These are phyloP conservation scores for Scomber scombrus DNA, from an alignment of 2,113 vertebrate species.

Conservation along the genomic window DNA sequence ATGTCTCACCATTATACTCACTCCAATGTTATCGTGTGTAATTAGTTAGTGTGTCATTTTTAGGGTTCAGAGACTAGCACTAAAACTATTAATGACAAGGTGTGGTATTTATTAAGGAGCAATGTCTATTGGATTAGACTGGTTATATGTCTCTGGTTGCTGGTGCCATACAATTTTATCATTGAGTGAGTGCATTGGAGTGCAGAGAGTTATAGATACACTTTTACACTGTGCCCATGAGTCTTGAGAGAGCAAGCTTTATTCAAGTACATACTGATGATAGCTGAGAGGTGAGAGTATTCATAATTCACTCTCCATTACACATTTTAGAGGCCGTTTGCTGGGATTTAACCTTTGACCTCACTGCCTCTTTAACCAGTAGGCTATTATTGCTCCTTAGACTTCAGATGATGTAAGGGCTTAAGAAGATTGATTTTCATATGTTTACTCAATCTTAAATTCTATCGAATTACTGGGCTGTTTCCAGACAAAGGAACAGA, in stretches of 20 bases:
- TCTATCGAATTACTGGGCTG: not conserved
- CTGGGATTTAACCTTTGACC: slow-evolving; percentile 6
- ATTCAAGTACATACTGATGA: slow-evolving; percentile 39
- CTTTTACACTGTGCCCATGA: slow-evolving; percentile 14
- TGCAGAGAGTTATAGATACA: not conserved
- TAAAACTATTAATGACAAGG: not conserved
- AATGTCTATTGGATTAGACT: not conserved
- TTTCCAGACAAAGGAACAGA: not conserved
- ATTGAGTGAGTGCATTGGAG: not conserved
- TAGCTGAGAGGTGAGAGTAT: slow-evolving; percentile 1
- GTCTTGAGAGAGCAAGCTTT: slow-evolving; percentile 1
- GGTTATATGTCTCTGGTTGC: not conserved
- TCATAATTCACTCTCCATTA: slow-evolving; percentile 17
- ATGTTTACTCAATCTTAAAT: not conserved
- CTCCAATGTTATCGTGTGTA: slow-evolving; percentile 1
- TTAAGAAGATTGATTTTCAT: slow-evolving; percentile 30
- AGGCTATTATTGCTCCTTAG: slow-evolving; percentile 14
- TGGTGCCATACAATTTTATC: not conserved
- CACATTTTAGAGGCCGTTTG: not conserved
- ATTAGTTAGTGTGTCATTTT: slow-evolving; percentile 1
- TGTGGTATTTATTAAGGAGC: no score
- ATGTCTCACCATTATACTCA: not conserved
- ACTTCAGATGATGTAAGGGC: slow-evolving; percentile 25
- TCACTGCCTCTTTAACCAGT: slow-evolving; percentile 1
- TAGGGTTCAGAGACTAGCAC: not conserved